A percentile compares a stretch with the other conserved stretches of the same genome.
phyloP scores from a whole-genome alignment of 2,888 invertebrate genomes.

The Tiphia femorata region DNA sequence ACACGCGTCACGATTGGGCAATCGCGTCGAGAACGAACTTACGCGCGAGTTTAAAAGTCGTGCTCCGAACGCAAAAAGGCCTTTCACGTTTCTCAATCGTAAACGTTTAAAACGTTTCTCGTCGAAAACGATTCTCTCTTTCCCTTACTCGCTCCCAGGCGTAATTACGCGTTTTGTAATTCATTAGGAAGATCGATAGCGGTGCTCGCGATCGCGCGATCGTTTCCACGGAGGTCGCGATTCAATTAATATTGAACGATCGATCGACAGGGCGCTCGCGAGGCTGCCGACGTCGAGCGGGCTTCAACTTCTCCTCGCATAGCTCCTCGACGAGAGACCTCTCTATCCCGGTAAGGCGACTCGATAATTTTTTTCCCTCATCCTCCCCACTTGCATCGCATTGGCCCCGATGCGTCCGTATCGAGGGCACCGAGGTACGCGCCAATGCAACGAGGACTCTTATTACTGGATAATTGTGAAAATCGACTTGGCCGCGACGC shows the following conservation, averaged over 20 bases:
- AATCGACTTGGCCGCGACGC: no score
- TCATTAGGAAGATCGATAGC: neutral
- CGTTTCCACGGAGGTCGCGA: constrained; percentile 41
- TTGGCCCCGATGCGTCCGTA: constrained; percentile 53
- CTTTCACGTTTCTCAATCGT: no score
- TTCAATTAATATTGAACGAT: constrained; percentile 64
- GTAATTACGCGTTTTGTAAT: neutral
- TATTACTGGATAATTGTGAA: no score
- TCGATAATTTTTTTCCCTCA: constrained; percentile 32
- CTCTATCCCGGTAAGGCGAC: constrained; percentile 16
- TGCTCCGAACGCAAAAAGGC: no score
- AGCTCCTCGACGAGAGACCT: constrained; percentile 32
- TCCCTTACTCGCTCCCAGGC: no score
- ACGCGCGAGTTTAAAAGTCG: no score
- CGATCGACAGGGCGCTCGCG: constrained; percentile 47
- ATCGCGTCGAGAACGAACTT: no score
- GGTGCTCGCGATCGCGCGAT: neutral
- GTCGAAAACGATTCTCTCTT: no score
- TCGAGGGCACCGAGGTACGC: constrained; percentile 40
- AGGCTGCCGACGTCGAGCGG: constrained; percentile 53
- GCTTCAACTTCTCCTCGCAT: constrained; percentile 45
- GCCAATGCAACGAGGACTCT: constrained; percentile 40
- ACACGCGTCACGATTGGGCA: no score
- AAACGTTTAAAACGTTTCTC: no score
- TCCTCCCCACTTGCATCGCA: constrained; percentile 46